Evolutionary conservation across 2,797 vertebrate genomes (phyloP).

Genomic region (Semotilus atromaculatus): DNA sequence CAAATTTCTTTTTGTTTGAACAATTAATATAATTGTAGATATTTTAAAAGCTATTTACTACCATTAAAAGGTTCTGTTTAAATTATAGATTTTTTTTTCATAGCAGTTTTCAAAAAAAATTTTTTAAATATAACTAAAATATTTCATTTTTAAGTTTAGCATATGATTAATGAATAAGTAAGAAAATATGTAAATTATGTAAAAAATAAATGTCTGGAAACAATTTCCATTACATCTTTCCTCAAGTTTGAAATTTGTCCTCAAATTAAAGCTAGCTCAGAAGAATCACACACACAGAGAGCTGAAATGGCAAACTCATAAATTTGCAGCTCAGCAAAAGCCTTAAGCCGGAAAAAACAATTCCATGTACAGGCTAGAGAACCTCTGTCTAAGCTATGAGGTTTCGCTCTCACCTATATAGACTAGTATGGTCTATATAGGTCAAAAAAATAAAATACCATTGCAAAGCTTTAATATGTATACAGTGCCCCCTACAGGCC

Average conservation of each 20-base stretch:
- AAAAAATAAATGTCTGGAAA: background rate
- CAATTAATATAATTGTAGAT: background rate
- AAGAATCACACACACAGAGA: background rate
- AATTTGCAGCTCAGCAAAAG: conserved; percentile 17
- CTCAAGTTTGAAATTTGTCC: background rate
- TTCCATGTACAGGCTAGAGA: conserved; percentile 15
- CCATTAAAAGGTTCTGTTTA: background rate
- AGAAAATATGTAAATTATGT: background rate
- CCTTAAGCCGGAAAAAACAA: background rate
- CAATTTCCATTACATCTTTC: background rate
- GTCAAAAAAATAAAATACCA: conserved; percentile 20
- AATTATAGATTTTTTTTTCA: background rate
- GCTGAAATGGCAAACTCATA: background rate
- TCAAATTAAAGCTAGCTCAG: background rate
- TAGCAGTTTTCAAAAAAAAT: background rate
- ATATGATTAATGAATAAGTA: background rate
- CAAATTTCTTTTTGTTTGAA: background rate
- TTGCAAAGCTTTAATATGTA: conserved; percentile 48
- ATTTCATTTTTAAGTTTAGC: background rate
- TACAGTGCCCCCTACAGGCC: conserved; percentile 36
- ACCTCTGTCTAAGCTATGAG: conserved; percentile 2
- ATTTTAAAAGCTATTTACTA: background rate
- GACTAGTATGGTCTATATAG: conserved; percentile 29
- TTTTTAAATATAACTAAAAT: background rate
- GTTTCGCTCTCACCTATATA: conserved; percentile 37